These are phyloP conservation scores for Thamnophis elegans DNA, from an alignment of 2,797 vertebrate species.

Conservation along the genomic window DNA sequence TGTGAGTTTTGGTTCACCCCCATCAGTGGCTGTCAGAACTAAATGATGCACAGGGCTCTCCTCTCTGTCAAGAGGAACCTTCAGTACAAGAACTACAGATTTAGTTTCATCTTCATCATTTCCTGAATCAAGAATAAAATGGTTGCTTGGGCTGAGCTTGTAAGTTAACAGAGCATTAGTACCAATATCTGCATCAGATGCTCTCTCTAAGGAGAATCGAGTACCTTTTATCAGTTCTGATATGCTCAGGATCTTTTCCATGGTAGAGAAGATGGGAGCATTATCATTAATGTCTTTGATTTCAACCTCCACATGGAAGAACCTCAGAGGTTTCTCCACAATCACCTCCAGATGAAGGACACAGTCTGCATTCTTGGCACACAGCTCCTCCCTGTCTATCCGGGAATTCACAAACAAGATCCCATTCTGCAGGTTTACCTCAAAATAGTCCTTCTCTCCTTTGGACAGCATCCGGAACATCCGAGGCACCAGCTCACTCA, in stretches of 20 bases:
- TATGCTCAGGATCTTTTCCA: slow-evolving; percentile 45
- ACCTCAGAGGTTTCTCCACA: too few species aligned
- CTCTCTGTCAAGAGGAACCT: slow-evolving; percentile 67
- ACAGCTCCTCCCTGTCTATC: slow-evolving; percentile 71
- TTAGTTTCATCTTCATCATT: slow-evolving; percentile 40
- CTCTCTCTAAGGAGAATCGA: slow-evolving; percentile 33
- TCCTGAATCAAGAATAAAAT: slow-evolving; percentile 34
- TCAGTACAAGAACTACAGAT: slow-evolving; percentile 58
- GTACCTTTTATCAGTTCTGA: slow-evolving; percentile 50
- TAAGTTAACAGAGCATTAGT: slow-evolving; percentile 68
- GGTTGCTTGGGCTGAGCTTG: slow-evolving; percentile 45
- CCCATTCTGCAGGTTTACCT: slow-evolving; percentile 77
- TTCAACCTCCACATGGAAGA: too few species aligned
- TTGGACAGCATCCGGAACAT: slow-evolving; percentile 20
- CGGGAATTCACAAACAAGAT: slow-evolving; percentile 59
- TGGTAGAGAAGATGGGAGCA: slow-evolving; percentile 74
- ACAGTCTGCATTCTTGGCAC: slow-evolving; percentile 65
- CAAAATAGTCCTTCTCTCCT: slow-evolving; percentile 55
- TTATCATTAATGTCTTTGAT: too few species aligned
- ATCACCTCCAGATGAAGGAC: neutral
- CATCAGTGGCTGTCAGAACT: slow-evolving; percentile 69
- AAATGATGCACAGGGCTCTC: slow-evolving; percentile 36
- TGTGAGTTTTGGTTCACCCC: slow-evolving; percentile 63
- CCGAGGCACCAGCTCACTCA: neutral
- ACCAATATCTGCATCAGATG: slow-evolving; percentile 70